Conservation (phyloP, 2,797 vertebrate species). For the Fratercula arctica region DNA sequence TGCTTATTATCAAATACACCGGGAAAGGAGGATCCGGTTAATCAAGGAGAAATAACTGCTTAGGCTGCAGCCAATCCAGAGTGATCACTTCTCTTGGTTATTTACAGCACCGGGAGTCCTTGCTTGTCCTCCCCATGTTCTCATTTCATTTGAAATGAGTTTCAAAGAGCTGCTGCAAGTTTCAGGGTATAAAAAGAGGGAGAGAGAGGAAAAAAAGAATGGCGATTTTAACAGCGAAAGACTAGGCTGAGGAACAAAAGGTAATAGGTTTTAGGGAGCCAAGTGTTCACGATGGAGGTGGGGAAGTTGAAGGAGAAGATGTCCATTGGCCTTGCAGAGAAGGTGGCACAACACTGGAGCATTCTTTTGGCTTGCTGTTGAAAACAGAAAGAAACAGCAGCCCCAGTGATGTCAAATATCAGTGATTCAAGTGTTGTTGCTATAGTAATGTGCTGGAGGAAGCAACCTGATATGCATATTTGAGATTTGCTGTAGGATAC, state of each 20-base stretch:
- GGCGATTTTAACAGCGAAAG: not conserved
- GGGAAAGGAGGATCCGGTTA: not conserved
- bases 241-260: not conserved
- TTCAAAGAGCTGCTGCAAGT: not conserved
- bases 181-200: not conserved
- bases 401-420: not conserved
- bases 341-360: not conserved
- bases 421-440: not conserved
- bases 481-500: not conserved
- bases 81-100: not conserved
- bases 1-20: not conserved
- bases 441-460: slow-evolving; percentile 10
- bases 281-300: not conserved
- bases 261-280: not conserved
- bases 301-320: not conserved
- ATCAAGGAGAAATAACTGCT: not conserved
- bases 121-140: not conserved
- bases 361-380: not conserved
- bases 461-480: not conserved
- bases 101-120: not conserved
- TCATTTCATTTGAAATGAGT: not conserved
- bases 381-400: not conserved
- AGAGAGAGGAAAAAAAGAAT: not conserved
- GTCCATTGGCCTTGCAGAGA: not conserved
- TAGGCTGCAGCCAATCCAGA: not conserved